Base-by-base conservation (phyloP, 2,797 vertebrate genomes). In the Sebastes steindachneri region DNA sequence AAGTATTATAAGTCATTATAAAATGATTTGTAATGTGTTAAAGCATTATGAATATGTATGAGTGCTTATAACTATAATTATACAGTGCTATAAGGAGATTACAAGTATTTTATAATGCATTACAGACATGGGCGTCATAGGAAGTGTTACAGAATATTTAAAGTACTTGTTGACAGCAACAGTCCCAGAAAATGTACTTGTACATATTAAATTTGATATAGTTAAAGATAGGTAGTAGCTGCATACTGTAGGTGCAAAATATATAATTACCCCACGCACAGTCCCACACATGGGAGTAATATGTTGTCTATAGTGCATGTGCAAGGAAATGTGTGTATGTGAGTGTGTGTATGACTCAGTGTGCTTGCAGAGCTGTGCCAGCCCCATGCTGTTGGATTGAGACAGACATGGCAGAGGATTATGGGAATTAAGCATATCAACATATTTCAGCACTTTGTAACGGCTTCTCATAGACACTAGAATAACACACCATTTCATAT, bases 401-500 rank as follows among this genome's bases (percentile, higher is more conserved):
- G 79, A 86, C 80, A 76, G 60, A 74, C 68, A 87, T 25, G 77
- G 74, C 58, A 81, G 77, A 83, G 77, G 75, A 82, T 86, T 85
- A 83, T 53, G 70, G 76, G 82, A 92, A 85, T 83, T 59, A 80
- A 76, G 54, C 65, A 79, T 33, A 83, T 85, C 78, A 84, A 84
- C 60, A 92, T 8, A 79, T 53, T n/a, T 53, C 48, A 86, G 78
- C 75, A 79, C 70, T 80, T 63, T 73, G 60, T 75, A 87, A 83
- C 66, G 54, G 65, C 64, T 73, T 83, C 57, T 75, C 26, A 68
- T 63, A 85, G 88, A 92, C 84, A 79, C 63, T 79, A 80, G 74
- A 93, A 91, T 81, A 95, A 94, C 87, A 93, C 74, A 41, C 28
- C 65, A 62, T 68, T 64, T 82, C 76, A 79, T 88, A 92, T 94